Base-by-base conservation (phyloP, 1,140 invertebrate genomes). In the Drosophila ercepeae region DNA sequence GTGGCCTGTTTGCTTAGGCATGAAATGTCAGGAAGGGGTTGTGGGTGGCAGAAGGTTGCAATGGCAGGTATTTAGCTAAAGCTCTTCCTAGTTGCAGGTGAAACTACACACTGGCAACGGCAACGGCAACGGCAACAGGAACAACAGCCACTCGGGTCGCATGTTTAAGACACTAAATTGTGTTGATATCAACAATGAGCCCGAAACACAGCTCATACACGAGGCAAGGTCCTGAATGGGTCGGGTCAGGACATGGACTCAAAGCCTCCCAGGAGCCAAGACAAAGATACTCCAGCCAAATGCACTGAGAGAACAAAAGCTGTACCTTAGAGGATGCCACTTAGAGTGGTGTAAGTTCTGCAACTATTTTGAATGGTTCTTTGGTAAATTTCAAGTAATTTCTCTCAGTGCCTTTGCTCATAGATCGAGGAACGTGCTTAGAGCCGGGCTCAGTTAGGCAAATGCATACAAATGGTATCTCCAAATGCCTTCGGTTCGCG, bases 161-260 rank as follows among this genome's bases (percentile, higher is more conserved):
- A 73, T 64, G 75, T 77, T 78, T 88, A 84, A 81, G 82, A 81
- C 82, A 76, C 81, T 88, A 88, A 81, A 88, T 86, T 86, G 76
- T 86, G 81, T 81, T 86, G 81, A 86, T 88, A 86, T 86, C 81
- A 88, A 86, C 81, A 88, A 86, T 88, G 81, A 86, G 82, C 76
- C 73, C 75, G 70, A 84, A 79, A 84, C 81, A 84, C 55, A 58
- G 75, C 75, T 71, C 52, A 63, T 68, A 65, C 79, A 84, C 39
- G 68, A 60, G 42, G 36, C 48, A 63, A 61, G 54, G 65, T 44
- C 60, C 72, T 52, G 46, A 55, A 57, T 55, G 54, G 44, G 49
- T 55, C 60, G 60, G 60, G 63, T 52, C 60, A 65, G 46, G 61
- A 65, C 63, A 67, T 52, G 63, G 63, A 53, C 63, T 53, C 61